Evolutionary conservation across 2,797 vertebrate genomes (phyloP).

Genomic region (Rhinichthys osculus): DNA sequence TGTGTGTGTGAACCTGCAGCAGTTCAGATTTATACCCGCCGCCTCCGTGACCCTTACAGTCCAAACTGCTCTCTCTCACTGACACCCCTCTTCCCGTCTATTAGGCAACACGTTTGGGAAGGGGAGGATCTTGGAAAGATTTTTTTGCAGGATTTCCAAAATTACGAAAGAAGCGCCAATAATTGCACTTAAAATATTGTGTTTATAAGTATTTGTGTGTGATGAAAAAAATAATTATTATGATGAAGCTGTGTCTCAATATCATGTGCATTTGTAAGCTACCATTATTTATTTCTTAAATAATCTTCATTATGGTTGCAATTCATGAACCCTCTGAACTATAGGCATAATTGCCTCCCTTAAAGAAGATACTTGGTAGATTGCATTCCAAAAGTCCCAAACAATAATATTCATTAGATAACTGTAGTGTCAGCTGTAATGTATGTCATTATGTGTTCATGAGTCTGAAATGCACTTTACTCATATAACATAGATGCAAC

Average conservation of each 20-base stretch:
- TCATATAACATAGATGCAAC: background rate
- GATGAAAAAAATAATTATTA: background rate
- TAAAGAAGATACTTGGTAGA: background rate
- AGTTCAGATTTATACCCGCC: background rate
- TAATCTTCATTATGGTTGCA: too few relatives aligned
- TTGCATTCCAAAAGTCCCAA: background rate
- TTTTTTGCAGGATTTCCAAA: background rate
- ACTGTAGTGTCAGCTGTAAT: background rate
- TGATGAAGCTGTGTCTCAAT: background rate
- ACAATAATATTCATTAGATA: background rate
- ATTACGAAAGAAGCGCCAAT: background rate
- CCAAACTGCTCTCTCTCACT: too few relatives aligned
- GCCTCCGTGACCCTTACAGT: background rate
- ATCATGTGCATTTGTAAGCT: background rate
- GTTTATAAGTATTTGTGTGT: background rate
- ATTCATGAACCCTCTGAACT: background rate
- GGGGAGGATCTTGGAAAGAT: background rate
- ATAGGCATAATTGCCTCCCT: background rate
- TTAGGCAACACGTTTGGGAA: conserved; percentile 3
- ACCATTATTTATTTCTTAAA: background rate
- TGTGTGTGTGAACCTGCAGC: background rate
- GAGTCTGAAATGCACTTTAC: background rate
- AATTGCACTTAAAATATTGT: background rate
- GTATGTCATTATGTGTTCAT: background rate
- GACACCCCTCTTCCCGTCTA: background rate